A percentile compares a stretch with the other conserved stretches of the same genome.
Conservation (phyloP, 2,113 vertebrate species). For the Macheiramphus alcinus region DNA sequence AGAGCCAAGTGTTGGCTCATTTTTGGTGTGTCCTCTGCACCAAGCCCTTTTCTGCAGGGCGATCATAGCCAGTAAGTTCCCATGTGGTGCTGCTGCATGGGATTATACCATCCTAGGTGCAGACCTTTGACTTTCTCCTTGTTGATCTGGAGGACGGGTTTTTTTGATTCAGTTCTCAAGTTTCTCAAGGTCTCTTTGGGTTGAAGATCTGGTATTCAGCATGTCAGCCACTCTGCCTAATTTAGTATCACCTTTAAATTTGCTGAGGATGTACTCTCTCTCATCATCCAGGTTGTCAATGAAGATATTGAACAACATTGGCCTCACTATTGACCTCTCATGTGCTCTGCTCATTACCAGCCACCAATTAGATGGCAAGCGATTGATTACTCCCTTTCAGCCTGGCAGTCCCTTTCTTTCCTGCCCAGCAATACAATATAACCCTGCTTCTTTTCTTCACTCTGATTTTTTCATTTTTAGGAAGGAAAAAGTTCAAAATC, state of each 20-base stretch:
- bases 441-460: background rate
- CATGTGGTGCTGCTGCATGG: background rate
- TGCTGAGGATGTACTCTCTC: background rate
- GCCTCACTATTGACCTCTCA: background rate
- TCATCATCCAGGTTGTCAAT: background rate
- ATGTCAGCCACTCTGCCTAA: background rate
- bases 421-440: background rate
- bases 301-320: background rate
- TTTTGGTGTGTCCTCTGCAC: background rate
- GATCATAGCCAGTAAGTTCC: rapidly evolving
- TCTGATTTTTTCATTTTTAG: background rate
- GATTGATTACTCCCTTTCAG: background rate
- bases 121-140: background rate
- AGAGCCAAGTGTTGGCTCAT: background rate
- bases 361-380: background rate
- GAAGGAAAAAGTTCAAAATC: background rate
- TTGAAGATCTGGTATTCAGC: background rate
- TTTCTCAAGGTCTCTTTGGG: background rate
- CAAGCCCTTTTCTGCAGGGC: background rate
- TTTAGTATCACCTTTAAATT: background rate
- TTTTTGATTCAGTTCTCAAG: background rate
- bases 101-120: background rate
- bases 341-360: background rate
- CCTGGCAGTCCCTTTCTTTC: background rate
- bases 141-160: background rate